Conservation (phyloP, 2,888 invertebrate species). For the Drosophila flavopinicola region DNA sequence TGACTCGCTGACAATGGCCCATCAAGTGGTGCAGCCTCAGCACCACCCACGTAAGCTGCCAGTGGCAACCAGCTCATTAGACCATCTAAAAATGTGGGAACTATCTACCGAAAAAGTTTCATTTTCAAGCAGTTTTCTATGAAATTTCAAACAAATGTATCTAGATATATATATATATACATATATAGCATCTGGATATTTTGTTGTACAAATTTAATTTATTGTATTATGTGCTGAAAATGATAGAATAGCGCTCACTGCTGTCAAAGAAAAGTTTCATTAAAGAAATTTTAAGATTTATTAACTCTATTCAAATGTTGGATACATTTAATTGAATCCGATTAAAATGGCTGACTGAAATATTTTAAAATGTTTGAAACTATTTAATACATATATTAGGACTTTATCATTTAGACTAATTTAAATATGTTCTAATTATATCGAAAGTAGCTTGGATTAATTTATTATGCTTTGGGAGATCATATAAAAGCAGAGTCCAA, state of each 20-base stretch:
- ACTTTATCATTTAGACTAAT: too few relatives aligned
- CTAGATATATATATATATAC: constrained; percentile 4
- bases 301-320: background rate
- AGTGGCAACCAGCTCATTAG: constrained; percentile 32
- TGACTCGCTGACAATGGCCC: constrained; percentile 65
- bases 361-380: too few relatives aligned
- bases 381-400: too few relatives aligned
- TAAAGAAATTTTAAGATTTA: constrained; percentile 10
- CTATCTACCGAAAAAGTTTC: constrained; percentile 4
- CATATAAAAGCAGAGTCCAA: too few relatives aligned
- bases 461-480: too few relatives aligned
- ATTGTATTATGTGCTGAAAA: constrained; percentile 3
- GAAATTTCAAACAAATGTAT: constrained; percentile 3
- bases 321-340: too few relatives aligned
- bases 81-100: constrained; percentile 26
- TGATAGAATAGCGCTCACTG: constrained; percentile 4
- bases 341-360: background rate
- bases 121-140: constrained; percentile 15
- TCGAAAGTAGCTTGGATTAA: too few relatives aligned
- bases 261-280: background rate
- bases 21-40: constrained; percentile 60
- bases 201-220: constrained; percentile 14
- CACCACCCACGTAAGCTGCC: constrained; percentile 58
- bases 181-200: background rate
- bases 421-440: too few relatives aligned